Percentiles rank a stretch among this genome's conserved stretches.
These are phyloP conservation scores for Pachyseris speciosa DNA, from an alignment of 64 coral and sea anemone species.

Conservation along the genomic window DNA sequence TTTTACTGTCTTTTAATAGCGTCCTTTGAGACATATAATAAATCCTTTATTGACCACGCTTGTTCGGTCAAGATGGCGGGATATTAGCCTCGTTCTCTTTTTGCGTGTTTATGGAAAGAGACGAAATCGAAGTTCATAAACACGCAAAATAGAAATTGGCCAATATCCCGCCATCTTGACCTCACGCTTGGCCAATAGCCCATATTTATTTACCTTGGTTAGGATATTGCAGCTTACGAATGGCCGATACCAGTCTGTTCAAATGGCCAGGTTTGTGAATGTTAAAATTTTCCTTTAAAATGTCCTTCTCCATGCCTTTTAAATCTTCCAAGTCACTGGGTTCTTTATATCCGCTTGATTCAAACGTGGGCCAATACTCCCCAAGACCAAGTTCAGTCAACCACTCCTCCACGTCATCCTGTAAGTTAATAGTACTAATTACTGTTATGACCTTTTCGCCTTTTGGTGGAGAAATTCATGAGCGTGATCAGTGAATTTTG, in stretches of 20 bases:
- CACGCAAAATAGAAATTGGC: no score
- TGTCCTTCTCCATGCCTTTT: conserved; percentile 47
- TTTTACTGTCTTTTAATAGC: no score
- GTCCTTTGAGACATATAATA: no score
- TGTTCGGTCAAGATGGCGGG: no score
- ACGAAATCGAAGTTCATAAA: no score
- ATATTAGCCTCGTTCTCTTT: no score
- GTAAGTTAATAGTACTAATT: neutral
- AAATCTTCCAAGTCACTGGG: conserved; percentile 77
- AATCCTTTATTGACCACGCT: no score
- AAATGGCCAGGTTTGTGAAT: conserved; percentile 74
- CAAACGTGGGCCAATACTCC: conserved; percentile 77
- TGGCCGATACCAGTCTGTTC: conserved; percentile 34
- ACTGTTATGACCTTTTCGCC: no score
- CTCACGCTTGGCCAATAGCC: neutral
- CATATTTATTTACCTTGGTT: conserved; percentile 35
- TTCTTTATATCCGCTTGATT: conserved; percentile 57
- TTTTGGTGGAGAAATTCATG: neutral
- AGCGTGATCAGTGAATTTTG: neutral
- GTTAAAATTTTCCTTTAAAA: conserved; percentile 47
- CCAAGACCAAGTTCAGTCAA: conserved; percentile 59
- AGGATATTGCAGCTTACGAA: conserved; percentile 68
- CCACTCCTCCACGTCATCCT: conserved; percentile 72
- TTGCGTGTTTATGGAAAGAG: no score
- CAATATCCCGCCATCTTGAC: no score